Base-by-base conservation (phyloP, 2,888 invertebrate genomes). In the Papilio protenor region DNA sequence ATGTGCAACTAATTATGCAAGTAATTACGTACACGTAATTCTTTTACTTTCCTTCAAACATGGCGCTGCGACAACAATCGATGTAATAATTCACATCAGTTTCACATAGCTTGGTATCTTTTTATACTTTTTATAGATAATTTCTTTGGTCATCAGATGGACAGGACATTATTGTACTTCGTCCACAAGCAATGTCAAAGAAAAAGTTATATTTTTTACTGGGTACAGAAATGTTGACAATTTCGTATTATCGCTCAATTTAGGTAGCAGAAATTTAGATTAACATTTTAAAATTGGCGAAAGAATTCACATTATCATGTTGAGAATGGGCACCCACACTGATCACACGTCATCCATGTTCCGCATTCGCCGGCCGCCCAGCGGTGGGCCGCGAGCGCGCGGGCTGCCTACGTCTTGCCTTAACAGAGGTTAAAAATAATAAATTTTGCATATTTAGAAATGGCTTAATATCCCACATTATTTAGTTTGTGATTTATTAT, bases 371-470 rank as follows among this genome's bases (percentile, higher is more conserved):
- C 52, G 33, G 23, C 47, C 49, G 64, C 76, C 61, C 76, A 61
- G 11, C 71, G 61, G 59, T 76, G 76, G 76, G 71, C 23, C 27
- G n/a, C 18, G n/a, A 21, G 49, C 21, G 40, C 45, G 18, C 33
- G 10, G 45, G n/a, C 66, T 77, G 61, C 76, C 76, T 64, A 77
- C 76, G 14, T 61, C 40, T n/a, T 16, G 16, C 76, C 72, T 55
- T 72, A 52, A 40, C 18, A 18, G 45, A 45, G 21, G 52, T 40
- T 21, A 61, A 52, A 21, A 71, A 61, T 59, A 59, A 76, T 72
- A 73, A 49, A 64, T 64, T 64, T 77, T 21, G 18, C 72, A n/a
- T 47, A 49, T 77, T 64, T 33, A 52, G 52, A 64, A 49, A 27
- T 16, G 71, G 18, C 33, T 57, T 14, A 49, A 75, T 55, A 57